Conservation (phyloP, 1,140 invertebrate genomes). For the Chrysomallon squamiferum region DNA sequence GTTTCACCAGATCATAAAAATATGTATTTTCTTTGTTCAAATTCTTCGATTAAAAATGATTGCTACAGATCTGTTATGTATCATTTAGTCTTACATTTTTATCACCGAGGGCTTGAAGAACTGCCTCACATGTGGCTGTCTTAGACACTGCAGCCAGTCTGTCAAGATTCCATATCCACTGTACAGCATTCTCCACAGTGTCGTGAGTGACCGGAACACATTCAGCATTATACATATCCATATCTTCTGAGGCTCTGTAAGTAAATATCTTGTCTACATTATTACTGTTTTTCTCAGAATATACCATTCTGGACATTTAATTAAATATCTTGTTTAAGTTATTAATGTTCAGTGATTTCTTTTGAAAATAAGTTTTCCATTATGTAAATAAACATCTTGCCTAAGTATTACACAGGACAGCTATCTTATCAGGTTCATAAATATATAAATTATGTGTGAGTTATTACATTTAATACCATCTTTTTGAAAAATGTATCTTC, state of each 20-base stretch:
- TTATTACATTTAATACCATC: too few relatives aligned
- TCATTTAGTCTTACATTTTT: slow-evolving; percentile 46
- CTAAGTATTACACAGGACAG: too few relatives aligned
- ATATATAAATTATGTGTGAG: too few relatives aligned
- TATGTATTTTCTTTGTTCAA: not conserved
- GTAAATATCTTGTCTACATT: too few relatives aligned
- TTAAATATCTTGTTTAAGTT: too few relatives aligned
- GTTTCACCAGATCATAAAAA: not conserved
- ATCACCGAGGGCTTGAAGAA: slow-evolving; percentile 54
- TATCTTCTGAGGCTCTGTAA: slow-evolving; percentile 56
- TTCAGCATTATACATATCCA: slow-evolving; percentile 45
- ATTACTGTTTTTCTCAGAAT: too few relatives aligned
- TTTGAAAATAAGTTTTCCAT: too few relatives aligned
- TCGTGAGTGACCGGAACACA: slow-evolving; percentile 58
- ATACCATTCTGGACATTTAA: too few relatives aligned
- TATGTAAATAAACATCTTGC: too few relatives aligned
- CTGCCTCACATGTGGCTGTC: slow-evolving; percentile 55
- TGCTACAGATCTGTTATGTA: not conserved
- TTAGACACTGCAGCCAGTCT: slow-evolving; percentile 41
- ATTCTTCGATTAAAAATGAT: not conserved
- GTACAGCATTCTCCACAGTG: slow-evolving; percentile 55
- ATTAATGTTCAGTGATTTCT: too few relatives aligned
- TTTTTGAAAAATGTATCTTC: too few relatives aligned
- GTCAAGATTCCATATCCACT: slow-evolving; percentile 60
- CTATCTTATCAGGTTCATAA: too few relatives aligned